Percentiles rank a stretch among this genome's conserved stretches.
These are phyloP conservation scores for Marasmarcha lunaedactyla DNA, from an alignment of 2,888 invertebrate genomes.

Conservation along the genomic window DNA sequence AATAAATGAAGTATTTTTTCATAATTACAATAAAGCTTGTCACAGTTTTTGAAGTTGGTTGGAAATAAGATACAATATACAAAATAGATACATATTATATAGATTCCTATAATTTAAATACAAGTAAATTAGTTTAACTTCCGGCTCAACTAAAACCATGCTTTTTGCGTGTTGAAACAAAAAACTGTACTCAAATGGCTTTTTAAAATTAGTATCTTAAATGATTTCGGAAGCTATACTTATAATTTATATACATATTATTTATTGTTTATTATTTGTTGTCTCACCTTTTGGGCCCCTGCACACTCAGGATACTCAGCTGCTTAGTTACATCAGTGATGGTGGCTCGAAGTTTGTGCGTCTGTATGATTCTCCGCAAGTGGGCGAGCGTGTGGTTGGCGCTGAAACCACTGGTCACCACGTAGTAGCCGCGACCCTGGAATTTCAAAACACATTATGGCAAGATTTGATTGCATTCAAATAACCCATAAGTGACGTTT, in stretches of 20 bases:
- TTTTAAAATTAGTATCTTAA: too few species aligned
- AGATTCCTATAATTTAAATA: too few species aligned
- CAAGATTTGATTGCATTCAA: background rate
- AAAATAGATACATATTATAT: too few species aligned
- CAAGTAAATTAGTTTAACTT: too few species aligned
- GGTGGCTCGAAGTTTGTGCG: conserved; percentile 78
- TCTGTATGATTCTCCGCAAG: conserved; percentile 75
- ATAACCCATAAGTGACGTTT: background rate
- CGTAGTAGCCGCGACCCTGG: conserved; percentile 82
- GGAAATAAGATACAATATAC: too few species aligned
- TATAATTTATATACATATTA: too few species aligned
- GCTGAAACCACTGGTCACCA: conserved; percentile 85
- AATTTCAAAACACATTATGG: conserved; percentile 6
- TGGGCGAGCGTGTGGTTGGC: conserved; percentile 83
- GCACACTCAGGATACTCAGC: conserved; percentile 85
- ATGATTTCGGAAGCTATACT: too few species aligned
- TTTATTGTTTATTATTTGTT: too few species aligned
- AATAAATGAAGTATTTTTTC: background rate
- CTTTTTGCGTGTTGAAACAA: too few species aligned
- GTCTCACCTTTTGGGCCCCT: conserved; percentile 82
- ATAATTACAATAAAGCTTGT: too few species aligned
- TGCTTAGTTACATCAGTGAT: conserved; percentile 83
- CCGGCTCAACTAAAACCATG: too few species aligned
- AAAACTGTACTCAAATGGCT: too few species aligned
- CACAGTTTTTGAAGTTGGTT: background rate